Conservation (phyloP, 2,797 vertebrate species). For the Masticophis lateralis region DNA sequence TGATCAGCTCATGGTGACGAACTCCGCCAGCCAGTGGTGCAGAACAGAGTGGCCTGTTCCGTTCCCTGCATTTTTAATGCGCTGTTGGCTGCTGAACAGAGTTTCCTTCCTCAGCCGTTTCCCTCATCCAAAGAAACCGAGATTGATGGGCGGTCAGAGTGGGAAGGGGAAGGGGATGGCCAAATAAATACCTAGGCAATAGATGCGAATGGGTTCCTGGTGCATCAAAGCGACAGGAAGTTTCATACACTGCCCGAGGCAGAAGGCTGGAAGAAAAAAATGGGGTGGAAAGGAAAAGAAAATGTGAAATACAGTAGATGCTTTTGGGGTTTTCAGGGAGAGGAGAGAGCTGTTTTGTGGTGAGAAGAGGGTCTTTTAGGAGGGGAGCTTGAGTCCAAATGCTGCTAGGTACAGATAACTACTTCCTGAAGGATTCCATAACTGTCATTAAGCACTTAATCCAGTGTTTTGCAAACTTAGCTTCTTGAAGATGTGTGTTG, state of each 20-base stretch:
- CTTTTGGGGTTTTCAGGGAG: neutral
- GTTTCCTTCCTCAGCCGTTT: neutral
- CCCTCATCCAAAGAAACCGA: neutral
- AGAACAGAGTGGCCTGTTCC: neutral
- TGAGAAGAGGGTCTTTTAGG: neutral
- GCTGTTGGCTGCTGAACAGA: neutral
- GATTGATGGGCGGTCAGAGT: neutral
- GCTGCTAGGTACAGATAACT: neutral
- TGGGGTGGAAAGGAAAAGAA: neutral
- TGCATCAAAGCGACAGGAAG: neutral
- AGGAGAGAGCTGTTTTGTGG: neutral
- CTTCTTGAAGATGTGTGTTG: neutral
- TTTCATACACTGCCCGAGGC: neutral
- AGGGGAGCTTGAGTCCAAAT: too few species aligned
- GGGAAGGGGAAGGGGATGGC: neutral
- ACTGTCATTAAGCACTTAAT: neutral
- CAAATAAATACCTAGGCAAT: neutral
- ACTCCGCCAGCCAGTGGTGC: neutral
- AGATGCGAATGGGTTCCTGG: neutral
- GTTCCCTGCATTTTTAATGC: neutral
- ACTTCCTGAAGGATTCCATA: neutral
- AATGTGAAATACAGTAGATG: neutral
- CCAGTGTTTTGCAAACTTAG: neutral
- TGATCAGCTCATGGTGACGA: neutral
- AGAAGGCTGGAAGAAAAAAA: too few species aligned